phyloP scores from a whole-genome alignment of 2,888 invertebrate genomes.

The Polyploca ridens region DNA sequence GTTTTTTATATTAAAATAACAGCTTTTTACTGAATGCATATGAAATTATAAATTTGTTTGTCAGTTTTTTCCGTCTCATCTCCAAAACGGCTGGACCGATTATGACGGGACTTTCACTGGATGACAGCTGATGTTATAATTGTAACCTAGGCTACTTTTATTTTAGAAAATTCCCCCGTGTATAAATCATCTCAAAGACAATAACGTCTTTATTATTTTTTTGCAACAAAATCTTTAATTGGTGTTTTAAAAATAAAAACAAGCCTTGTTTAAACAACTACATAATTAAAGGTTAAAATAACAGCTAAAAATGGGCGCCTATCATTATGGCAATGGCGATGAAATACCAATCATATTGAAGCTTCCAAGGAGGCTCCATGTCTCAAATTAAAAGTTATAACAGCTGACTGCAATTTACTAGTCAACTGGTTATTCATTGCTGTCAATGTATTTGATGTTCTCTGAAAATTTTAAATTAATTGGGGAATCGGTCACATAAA shows the following conservation, averaged over 20 bases:
- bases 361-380: constrained; percentile 26
- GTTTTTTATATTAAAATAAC: no score
- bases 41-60: no score
- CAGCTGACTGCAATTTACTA: constrained; percentile 19
- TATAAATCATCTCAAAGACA: no score
- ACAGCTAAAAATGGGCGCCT: constrained; percentile 47
- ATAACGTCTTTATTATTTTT: no score
- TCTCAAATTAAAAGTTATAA: constrained; percentile 37
- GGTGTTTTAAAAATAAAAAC: constrained; percentile 3
- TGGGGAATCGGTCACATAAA: no score
- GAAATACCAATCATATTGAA: constrained; percentile 52
- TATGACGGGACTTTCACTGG: no score
- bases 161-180: no score
- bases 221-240: neutral
- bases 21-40: no score
- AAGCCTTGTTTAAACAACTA: neutral
- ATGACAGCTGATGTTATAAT: no score
- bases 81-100: no score
- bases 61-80: no score
- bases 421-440: constrained; percentile 14
- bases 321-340: constrained; percentile 42
- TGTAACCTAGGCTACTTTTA: no score
- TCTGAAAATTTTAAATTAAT: constrained; percentile 1
- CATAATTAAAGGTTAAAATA: constrained; percentile 22
- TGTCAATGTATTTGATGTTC: constrained; percentile 15